Conservation (phyloP, 1,140 invertebrate genomes). For the Mycetomoellerius zeteki region DNA sequence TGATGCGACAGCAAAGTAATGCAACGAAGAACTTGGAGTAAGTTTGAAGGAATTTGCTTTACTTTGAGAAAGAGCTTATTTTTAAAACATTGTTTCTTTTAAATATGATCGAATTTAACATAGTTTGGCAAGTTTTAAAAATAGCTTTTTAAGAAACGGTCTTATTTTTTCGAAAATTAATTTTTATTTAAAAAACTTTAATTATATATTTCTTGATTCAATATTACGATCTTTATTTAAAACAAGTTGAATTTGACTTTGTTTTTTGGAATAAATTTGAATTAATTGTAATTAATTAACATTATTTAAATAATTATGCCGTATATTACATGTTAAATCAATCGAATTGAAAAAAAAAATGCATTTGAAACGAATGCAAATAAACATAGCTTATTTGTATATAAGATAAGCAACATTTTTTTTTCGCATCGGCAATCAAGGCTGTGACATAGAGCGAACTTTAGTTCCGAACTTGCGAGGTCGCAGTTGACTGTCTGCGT, state of each 20-base stretch:
- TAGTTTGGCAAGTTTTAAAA: neutral
- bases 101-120: neutral
- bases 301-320: neutral
- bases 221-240: neutral
- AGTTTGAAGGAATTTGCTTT: neutral
- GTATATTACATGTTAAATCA: neutral
- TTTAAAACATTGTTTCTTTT: neutral
- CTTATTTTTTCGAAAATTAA: too few relatives aligned
- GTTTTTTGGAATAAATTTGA: neutral
- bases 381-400: too few relatives aligned
- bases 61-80: neutral
- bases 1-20: neutral
- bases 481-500: constrained; percentile 24
- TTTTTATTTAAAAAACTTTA: neutral
- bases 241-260: neutral
- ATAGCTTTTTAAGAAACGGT: neutral
- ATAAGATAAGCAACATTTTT: neutral
- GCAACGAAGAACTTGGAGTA: neutral
- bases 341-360: neutral
- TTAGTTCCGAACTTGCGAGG: constrained; percentile 58
- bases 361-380: neutral
- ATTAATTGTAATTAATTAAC: neutral
- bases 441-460: constrained; percentile 24
- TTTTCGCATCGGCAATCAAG: constrained; percentile 3
- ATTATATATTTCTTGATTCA: neutral